A percentile compares a stretch with the other conserved stretches of the same genome.
These are phyloP conservation scores for Clepsis dumicolana DNA, from an alignment of 2,888 invertebrate species.

Conservation along the genomic window DNA sequence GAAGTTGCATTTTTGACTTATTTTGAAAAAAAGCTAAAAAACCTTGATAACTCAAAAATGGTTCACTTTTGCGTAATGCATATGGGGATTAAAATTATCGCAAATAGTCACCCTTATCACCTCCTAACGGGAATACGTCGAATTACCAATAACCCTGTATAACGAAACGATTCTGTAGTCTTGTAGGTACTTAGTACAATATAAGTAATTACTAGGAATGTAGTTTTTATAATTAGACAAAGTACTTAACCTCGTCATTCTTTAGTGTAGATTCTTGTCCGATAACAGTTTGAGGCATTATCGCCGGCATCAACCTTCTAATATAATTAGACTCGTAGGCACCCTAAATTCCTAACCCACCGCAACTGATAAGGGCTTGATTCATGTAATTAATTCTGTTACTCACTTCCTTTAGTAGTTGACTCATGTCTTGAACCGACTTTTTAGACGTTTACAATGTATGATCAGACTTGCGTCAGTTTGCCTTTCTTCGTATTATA, in stretches of 20 bases:
- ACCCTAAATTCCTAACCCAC: constrained; percentile 44
- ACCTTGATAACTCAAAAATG: no score
- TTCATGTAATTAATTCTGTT: constrained; percentile 66
- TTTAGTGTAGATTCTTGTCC: constrained; percentile 23
- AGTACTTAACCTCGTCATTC: constrained; percentile 7
- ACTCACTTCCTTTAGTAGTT: constrained; percentile 64
- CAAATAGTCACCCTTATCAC: no score
- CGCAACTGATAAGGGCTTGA: constrained; percentile 67
- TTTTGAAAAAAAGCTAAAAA: no score
- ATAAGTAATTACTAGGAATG: constrained; percentile 4
- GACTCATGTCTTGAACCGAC: constrained; percentile 49
- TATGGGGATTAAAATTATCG: no score
- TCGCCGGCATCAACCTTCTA: constrained; percentile 23
- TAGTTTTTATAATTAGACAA: constrained; percentile 35
- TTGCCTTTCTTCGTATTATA: not conserved
- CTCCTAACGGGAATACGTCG: no score
- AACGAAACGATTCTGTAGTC: not conserved
- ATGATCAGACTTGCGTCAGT: constrained; percentile 12
- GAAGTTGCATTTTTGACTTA: no score
- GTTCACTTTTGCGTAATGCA: no score
- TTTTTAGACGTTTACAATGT: constrained; percentile 21
- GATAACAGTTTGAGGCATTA: constrained; percentile 27
- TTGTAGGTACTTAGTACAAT: constrained; percentile 13
- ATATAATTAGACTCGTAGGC: constrained; percentile 39
- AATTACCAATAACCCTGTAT: no score